Conservation (phyloP, 2,888 invertebrate genomes). For the Limnephilus auricula region DNA sequence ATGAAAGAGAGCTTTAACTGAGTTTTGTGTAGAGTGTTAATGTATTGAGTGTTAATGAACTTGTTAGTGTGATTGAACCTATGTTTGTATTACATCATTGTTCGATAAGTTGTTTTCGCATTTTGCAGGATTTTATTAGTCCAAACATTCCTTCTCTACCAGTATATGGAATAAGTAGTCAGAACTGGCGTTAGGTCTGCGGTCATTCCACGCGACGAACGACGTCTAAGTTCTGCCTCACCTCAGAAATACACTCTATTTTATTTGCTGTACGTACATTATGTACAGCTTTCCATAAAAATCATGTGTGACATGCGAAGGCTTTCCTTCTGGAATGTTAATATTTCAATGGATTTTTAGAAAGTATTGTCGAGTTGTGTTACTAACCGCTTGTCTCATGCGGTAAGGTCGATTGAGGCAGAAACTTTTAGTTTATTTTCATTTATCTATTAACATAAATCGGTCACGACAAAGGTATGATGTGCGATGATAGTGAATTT, state of each 20-base stretch:
- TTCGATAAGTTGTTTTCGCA: neutral
- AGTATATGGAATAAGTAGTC: neutral
- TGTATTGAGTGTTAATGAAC: neutral
- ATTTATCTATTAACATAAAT: neutral
- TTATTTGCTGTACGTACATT: neutral
- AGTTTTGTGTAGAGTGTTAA: no score
- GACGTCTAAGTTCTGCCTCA: neutral
- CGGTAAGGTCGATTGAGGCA: neutral
- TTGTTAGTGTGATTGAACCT: neutral
- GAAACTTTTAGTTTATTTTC: neutral
- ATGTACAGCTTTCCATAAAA: neutral
- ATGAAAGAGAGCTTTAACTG: no score
- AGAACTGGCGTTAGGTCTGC: neutral
- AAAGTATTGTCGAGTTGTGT: neutral
- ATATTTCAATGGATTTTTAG: neutral
- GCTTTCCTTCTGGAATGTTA: neutral
- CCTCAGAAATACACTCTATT: neutral
- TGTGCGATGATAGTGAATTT: no score
- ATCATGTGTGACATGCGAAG: neutral
- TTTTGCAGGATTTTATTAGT: neutral
- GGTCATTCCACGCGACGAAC: neutral
- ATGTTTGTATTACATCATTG: neutral
- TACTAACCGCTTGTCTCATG: neutral
- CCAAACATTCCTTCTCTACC: neutral
- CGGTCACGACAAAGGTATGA: no score